Evolutionary conservation across 2,113 vertebrate species (phyloP).

Genomic region (zebrafish (Danio rerio)): DNA sequence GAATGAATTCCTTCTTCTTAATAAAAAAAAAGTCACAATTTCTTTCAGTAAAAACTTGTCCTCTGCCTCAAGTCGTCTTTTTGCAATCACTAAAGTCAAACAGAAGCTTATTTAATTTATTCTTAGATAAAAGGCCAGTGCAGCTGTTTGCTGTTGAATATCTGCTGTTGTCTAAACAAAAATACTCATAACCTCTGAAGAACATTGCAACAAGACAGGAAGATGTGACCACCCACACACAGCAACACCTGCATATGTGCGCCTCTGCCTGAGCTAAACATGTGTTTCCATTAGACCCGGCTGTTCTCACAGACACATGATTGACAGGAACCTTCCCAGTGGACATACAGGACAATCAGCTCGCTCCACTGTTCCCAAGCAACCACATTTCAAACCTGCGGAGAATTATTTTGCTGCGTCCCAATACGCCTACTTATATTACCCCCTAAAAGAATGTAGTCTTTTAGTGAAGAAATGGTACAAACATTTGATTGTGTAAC

Average conservation of each 20-base stretch:
- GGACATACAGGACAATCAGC: slow-evolving; percentile 43
- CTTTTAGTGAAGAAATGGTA: not conserved
- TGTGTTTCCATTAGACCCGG: slow-evolving; percentile 33
- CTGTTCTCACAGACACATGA: slow-evolving; percentile 39
- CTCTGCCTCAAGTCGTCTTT: not conserved
- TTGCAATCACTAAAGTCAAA: not conserved
- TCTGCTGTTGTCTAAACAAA: slow-evolving; percentile 2
- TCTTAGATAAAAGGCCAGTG: not conserved
- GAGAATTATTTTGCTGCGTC: slow-evolving; percentile 25
- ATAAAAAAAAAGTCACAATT: no score
- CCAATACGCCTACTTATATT: not conserved
- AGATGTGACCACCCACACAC: slow-evolving; percentile 13
- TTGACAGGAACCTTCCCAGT: slow-evolving; percentile 39
- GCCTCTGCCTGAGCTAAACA: slow-evolving; percentile 25
- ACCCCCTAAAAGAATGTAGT: not conserved
- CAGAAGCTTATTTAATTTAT: not conserved
- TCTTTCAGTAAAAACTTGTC: not conserved
- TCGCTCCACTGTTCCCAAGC: slow-evolving; percentile 45
- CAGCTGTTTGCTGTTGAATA: not conserved
- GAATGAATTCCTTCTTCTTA: no score
- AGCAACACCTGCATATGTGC: slow-evolving; percentile 1
- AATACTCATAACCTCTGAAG: not conserved
- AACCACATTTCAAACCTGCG: slow-evolving; percentile 42
- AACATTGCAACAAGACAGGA: not conserved
- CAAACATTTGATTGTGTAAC: not conserved